phyloP scores from a whole-genome alignment of 2,888 invertebrate species.

The Invenusta paracnida region DNA sequence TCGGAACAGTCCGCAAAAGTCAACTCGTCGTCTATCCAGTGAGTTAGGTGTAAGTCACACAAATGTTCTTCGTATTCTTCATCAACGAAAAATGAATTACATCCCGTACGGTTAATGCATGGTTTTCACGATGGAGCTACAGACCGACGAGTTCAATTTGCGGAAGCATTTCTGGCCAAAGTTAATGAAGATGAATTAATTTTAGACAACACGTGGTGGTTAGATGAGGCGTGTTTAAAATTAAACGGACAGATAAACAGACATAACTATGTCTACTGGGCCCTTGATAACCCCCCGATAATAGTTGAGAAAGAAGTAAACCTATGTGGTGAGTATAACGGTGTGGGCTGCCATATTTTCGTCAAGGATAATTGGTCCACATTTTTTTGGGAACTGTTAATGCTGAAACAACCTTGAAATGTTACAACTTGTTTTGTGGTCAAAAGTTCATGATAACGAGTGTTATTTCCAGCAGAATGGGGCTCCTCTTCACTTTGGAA shows the following conservation, averaged over 20 bases:
- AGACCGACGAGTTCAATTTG: neutral
- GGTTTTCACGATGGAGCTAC: neutral
- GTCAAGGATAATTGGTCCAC: neutral
- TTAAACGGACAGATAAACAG: neutral
- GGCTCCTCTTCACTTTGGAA: neutral
- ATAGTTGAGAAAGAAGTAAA: neutral
- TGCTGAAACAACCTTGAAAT: neutral
- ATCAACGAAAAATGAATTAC: too few relatives aligned
- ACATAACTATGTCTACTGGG: neutral
- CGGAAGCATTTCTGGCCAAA: neutral
- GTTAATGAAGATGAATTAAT: neutral
- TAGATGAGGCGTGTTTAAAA: neutral
- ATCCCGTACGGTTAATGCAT: neutral
- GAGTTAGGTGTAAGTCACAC: too few relatives aligned
- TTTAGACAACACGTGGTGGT: neutral
- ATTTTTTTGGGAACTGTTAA: neutral
- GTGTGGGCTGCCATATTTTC: neutral
- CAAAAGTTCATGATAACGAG: neutral
- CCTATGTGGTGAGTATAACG: too few relatives aligned
- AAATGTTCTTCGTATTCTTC: too few relatives aligned
- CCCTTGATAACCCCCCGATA: neutral
- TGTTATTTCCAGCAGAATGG: neutral
- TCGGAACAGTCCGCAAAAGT: too few relatives aligned
- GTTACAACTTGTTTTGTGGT: neutral
- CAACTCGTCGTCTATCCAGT: too few relatives aligned